Evolutionary conservation across 2,797 vertebrate genomes (phyloP), one percentile per base, ranked within the genome.

Genomic region (Neosilurus hyrtlii): DNA sequence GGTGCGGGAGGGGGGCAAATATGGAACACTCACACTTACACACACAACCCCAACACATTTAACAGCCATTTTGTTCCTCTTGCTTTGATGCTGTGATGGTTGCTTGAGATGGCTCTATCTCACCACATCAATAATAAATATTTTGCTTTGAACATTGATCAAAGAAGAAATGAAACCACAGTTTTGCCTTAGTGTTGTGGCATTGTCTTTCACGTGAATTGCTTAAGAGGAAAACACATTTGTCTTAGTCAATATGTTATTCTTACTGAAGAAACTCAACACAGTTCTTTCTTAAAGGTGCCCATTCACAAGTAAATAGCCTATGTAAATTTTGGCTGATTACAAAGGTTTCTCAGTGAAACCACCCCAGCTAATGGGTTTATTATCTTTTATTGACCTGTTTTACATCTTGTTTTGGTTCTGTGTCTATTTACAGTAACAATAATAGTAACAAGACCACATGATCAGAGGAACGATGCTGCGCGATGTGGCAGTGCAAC

Each of bases 91-190:
- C 85, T 84, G 76, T 85, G 89, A 88, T 85, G 86, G 84, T 86
- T 83, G 51, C 85, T 81, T 30, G 61, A 88, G 90, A 88, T 88
- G 81, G 86, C 79, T 1, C 86, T 80, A 87, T 87, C 66, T 88
- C 88, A 88, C 86, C 84, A 88, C 84, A 83, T 91, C 86, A 93
- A 89, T 90, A 88, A 90, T 89, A 92, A 93, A 94, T 94, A 94
- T 94, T 93, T 92, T 89, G 85, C 91, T 91, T 91, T 92, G 93
- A 89, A 89, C 81, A 87, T 79, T 84, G 87, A 91, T 91, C 89
- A 91, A 91, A 94, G 89, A 84, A 59, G n/a, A 80, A 83, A 0
- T 81, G 76, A 86, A 89, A 89, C 89, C 87, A 71, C 89, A 86
- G 85, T 66, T 79, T 82, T 84, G 82, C 26, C 43, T 88, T 74